phyloP scores from a whole-genome alignment of 2,888 invertebrate genomes.

The Volucella bombylans region DNA sequence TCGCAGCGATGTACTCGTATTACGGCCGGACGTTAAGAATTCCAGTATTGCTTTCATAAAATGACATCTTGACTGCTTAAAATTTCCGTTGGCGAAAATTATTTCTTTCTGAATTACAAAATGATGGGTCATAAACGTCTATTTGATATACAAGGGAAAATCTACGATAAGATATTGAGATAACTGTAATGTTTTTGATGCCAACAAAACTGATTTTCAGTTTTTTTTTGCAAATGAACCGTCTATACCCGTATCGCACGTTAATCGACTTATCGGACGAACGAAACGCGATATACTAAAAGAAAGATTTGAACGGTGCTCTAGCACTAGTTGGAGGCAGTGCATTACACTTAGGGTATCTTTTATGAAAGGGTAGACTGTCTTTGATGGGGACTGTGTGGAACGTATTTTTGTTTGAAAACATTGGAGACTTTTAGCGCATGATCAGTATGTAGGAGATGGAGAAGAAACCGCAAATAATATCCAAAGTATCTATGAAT shows the following conservation, averaged over 20 bases:
- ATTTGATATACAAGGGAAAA: not conserved
- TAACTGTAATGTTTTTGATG: not conserved
- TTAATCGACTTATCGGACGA: slow-evolving; percentile 47
- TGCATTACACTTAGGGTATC: slow-evolving; percentile 38
- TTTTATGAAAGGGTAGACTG: slow-evolving; percentile 61
- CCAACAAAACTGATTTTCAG: not conserved
- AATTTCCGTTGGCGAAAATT: slow-evolving; percentile 5
- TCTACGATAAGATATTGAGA: not conserved
- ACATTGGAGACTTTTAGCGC: slow-evolving; percentile 67
- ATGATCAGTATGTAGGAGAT: not conserved
- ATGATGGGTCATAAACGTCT: no score
- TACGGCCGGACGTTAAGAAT: slow-evolving; percentile 3
- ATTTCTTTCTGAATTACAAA: slow-evolving; percentile 36
- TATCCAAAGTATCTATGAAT: slow-evolving; percentile 51
- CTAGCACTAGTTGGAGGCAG: slow-evolving; percentile 19
- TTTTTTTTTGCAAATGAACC: not conserved
- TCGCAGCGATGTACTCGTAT: slow-evolving; percentile 5
- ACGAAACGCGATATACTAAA: slow-evolving; percentile 59
- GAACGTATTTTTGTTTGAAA: slow-evolving; percentile 66
- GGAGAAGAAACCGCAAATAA: slow-evolving; percentile 17
- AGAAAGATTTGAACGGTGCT: slow-evolving; percentile 36
- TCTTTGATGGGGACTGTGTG: slow-evolving; percentile 16
- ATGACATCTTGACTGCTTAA: slow-evolving; percentile 32
- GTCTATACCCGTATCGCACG: not conserved
- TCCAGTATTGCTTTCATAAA: slow-evolving; percentile 40